Base-by-base conservation (phyloP, 1,140 invertebrate genomes). In the Atopsyche davidsoni region DNA sequence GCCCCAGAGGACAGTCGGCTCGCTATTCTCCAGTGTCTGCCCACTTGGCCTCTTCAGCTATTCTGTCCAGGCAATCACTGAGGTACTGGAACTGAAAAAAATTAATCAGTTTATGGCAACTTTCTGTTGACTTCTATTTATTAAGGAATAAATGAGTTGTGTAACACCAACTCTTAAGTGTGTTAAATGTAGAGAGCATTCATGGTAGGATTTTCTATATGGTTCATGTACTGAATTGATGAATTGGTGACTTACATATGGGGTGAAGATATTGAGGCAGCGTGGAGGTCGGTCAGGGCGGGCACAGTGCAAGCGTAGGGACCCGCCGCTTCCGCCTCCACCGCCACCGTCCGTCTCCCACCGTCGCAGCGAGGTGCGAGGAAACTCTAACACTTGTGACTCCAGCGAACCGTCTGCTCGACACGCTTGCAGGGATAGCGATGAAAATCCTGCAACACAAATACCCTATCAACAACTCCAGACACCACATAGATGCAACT, bases 1-100 rank as follows among this genome's bases (percentile, higher is more conserved):
- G 24, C 6, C 24, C 6, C 6, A n/a, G 24, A 28, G 24, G 6
- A n/a, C 24, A 7, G 24, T 28, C 24, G n/a, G 6, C 24, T n/a
- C 24, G 46, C 58, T 78, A 86, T 72, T 88, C 85, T 13, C 84
- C 83, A 32, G 82, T 80, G 62, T 87, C 85, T 32, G 80, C 75
- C 85, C 85, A 88, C 64, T 85, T 87, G 49, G 79, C 79, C 66
- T 97, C 92, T 67, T 95, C 89, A 61, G 88, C 83, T 78, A 97
- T 88, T 75, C 88, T 79, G 68, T 96, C 89, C 73, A 96, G 93
- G 70, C 92, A 96, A 66, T 96, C 92, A 68, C 85, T 85, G 64
- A 96, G 81, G 75, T 89, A 96, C 62, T 88, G 81, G 67, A 90
- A 93, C 92, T 96, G 76, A 35, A 84, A 82, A 55, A 62, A 60